Evolutionary conservation across 2,888 invertebrate species (phyloP), one percentile per base, ranked within the genome.

Genomic region (Mayetiola destructor): DNA sequence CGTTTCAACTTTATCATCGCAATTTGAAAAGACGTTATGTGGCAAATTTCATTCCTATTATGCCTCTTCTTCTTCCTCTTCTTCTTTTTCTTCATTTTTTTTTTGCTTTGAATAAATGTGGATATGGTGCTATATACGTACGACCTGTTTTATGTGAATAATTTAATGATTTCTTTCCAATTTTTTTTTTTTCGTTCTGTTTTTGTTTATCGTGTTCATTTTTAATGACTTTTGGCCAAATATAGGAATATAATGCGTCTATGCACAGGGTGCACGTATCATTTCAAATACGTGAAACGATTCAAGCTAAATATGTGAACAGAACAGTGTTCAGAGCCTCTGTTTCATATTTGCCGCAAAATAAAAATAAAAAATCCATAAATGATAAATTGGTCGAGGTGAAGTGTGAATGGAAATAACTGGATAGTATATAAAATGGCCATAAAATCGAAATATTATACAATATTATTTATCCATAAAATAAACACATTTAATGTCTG

Each of bases 401-500:
- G 12, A 12, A 32, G 32, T 9, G 32, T 9, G 32, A 32, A 12
- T 9, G 32, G 12, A 12, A 32, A 12, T 9, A 12, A 32, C 8
- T 9, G 32, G 12, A 12, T 10, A 16, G n/a, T 4, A 4, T 23
- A 42, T 14, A 23, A 4, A 23, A 3, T 1, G 48, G n/a, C 27
- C 48, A 27, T 27, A 23, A 27, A 48, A 27, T n/a, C n/a, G n/a
- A n/a, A n/a, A n/a, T n/a, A n/a, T n/a, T n/a, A n/a, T n/a, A n/a
- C n/a, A n/a, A n/a, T n/a, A n/a, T n/a, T n/a, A n/a, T n/a, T n/a
- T 48, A 23, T 48, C 48, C 27, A 48, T 48, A 48, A 48, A 48
- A 48, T 48, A 48, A 48, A 48, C 48, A 27, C 48, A 23, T 27
- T 48, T 48, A 48, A 48, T 27, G 23, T 14, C 23, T 4, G 23